These are phyloP conservation scores for Archilochus colubris DNA, from an alignment of 2,113 vertebrate species.

Conservation along the genomic window DNA sequence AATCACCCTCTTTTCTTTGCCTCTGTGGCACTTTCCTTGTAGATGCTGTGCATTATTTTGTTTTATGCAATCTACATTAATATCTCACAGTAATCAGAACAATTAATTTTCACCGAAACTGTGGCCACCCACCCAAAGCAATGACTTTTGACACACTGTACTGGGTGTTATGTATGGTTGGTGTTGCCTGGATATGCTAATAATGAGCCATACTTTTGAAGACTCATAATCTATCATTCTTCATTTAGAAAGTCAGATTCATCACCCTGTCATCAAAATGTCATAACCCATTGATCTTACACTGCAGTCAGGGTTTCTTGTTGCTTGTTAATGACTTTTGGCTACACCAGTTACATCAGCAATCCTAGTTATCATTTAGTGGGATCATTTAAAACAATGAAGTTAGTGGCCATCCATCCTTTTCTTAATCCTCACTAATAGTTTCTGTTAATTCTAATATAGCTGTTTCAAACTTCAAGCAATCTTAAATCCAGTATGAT, in stretches of 20 bases:
- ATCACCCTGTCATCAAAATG: constrained; percentile 53
- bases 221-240: constrained; percentile 41
- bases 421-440: background rate
- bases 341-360: background rate
- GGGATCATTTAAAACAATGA: background rate
- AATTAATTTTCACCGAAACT: background rate
- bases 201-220: constrained; percentile 38
- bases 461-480: background rate
- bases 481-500: background rate
- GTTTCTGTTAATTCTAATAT: background rate
- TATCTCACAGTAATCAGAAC: background rate
- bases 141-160: constrained; percentile 5
- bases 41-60: background rate
- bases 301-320: background rate
- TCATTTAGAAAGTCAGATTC: constrained; percentile 45
- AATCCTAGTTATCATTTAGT: background rate
- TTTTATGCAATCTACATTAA: background rate
- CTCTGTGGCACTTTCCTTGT: background rate
- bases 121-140: background rate
- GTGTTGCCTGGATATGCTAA: constrained; percentile 24
- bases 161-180: background rate
- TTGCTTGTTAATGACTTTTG: constrained; percentile 4
- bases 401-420: background rate
- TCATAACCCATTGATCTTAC: constrained; percentile 61
- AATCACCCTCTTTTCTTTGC: background rate